Conservation (phyloP, 1,140 invertebrate species). For the Pogonus chalceus region DNA sequence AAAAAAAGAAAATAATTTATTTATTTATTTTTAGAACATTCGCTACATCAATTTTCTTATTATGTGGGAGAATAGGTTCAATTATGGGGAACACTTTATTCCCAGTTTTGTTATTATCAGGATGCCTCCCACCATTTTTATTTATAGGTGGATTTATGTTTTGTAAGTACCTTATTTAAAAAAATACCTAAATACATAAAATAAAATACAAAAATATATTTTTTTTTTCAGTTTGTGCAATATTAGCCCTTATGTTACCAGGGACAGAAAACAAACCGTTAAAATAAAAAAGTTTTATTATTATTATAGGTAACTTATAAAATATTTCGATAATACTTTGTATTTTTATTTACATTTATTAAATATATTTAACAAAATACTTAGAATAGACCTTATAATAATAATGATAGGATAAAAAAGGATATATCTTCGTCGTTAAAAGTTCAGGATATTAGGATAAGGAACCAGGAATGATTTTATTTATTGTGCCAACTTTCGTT, state of each 20-base stretch:
- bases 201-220: neutral
- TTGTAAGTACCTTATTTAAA: conserved; percentile 25
- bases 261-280: conserved; percentile 1
- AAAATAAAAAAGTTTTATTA: neutral
- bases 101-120: conserved; percentile 33
- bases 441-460: no score
- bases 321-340: no score
- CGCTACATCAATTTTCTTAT: conserved; percentile 36
- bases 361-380: no score
- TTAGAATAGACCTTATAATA: no score
- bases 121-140: conserved; percentile 33
- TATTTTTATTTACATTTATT: no score
- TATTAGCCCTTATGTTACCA: neutral
- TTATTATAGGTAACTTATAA: neutral
- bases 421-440: no score
- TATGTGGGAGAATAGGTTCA: conserved; percentile 34
- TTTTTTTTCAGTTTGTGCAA: neutral
- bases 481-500: no score
- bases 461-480: no score
- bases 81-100: conserved; percentile 38
- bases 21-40: conserved; percentile 35
- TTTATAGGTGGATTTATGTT: conserved; percentile 25
- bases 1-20: no score
- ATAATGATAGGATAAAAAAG: no score
- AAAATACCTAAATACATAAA: neutral